Base-by-base conservation (phyloP, 2,888 invertebrate genomes). In the Platycheirus albimanus region DNA sequence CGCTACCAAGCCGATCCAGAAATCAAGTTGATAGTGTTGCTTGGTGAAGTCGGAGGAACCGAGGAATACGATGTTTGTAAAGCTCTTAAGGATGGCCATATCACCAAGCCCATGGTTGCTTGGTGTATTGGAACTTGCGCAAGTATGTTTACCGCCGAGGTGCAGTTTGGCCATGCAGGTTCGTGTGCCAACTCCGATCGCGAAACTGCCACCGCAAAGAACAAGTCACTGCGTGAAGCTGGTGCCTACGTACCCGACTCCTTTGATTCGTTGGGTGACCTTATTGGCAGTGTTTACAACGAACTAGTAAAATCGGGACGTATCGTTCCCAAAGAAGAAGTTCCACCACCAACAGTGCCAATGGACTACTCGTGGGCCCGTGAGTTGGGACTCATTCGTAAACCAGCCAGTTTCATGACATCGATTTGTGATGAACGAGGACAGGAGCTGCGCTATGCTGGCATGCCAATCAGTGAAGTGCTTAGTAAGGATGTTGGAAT, bases 151-250 rank as follows among this genome's bases (percentile, higher is more conserved):
- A 94, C 95, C 0, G 93, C 96, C 0, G 95, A 95, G 90, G 98
- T 99, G 8, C 99, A 99, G 91, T 99, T 99, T 91, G 99, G 99
- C 0, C 99, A 99, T 92, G 99, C 99, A 85, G 99, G 99, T 5
- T 98, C 99, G 1, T 98, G 98, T 88, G 99, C 99, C 20, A 97
- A 99, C 88, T 97, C 97, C 0, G 95, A 96, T 56, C 90, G 94
- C 10, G 99, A 99, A 92, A 99, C 99, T 49, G 99, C 99, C 0
- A 94, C 94, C 0, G 94, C 96, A 0, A 99, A 99, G 92, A 99
- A 99, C 90, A 93, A 93, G 1, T 96, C 97, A 0, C 92, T 99
- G 7, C 92, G 92, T 71, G 93, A 93, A 0, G 95, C 95, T 69
- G 99, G 99, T 0, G 99, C 97, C 0, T 92, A 94, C 80, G 99